These are phyloP conservation scores for Himalopsyche anomala DNA, from an alignment of 2,888 invertebrate species.

Conservation along the genomic window DNA sequence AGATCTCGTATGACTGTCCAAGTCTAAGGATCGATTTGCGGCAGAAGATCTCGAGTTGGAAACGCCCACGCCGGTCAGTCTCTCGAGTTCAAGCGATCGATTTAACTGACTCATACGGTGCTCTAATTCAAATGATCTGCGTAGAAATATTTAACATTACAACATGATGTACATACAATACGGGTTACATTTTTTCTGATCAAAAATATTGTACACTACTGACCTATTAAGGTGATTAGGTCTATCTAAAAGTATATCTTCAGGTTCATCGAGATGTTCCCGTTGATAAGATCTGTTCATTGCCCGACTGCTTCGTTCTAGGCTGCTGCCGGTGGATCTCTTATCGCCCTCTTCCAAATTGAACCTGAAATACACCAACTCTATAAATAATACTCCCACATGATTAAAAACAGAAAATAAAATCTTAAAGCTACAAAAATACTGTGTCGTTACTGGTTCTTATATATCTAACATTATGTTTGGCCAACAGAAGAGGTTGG, in stretches of 20 bases:
- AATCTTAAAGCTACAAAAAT: no score
- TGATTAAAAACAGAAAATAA: no score
- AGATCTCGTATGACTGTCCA: slow-evolving; percentile 66
- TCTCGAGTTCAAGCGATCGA: slow-evolving; percentile 62
- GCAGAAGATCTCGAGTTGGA: slow-evolving; percentile 49
- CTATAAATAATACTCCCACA: not conserved
- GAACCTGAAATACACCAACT: slow-evolving; percentile 69
- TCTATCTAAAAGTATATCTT: slow-evolving; percentile 59
- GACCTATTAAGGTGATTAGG: slow-evolving; percentile 61
- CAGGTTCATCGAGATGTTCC: slow-evolving; percentile 64
- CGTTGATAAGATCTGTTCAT: slow-evolving; percentile 64
- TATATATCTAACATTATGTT: no score
- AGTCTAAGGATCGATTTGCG: slow-evolving; percentile 67
- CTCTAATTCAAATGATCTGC: slow-evolving; percentile 64
- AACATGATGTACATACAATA: no score
- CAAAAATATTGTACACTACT: not conserved
- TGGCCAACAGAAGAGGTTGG: no score
- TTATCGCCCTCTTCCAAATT: slow-evolving; percentile 72
- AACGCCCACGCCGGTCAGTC: slow-evolving; percentile 50
- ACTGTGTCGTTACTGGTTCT: no score
- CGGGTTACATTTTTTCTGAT: no score
- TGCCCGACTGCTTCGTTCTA: slow-evolving; percentile 58
- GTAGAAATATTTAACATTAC: not conserved
- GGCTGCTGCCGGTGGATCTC: slow-evolving; percentile 65
- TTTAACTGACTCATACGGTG: slow-evolving; percentile 64